These are phyloP conservation scores for Dryadula phaetusa DNA, from an alignment of 2,888 invertebrate species.

Conservation along the genomic window DNA sequence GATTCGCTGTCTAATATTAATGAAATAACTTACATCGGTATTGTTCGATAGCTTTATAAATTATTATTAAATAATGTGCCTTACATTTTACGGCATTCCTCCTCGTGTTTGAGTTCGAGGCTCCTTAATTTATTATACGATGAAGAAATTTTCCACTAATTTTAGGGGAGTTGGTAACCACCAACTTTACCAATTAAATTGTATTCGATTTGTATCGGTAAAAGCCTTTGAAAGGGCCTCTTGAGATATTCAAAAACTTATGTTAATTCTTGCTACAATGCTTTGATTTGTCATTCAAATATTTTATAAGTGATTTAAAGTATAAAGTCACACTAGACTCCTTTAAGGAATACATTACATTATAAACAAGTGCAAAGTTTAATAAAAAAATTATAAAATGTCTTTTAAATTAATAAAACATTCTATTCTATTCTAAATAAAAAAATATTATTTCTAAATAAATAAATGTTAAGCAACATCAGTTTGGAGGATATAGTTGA, in stretches of 20 bases:
- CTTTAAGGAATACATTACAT: too few species aligned
- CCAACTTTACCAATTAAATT: conserved; percentile 73
- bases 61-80: conserved; percentile 40
- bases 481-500: too few species aligned
- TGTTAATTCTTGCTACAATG: neutral
- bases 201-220: conserved; percentile 67
- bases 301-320: neutral
- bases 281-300: neutral
- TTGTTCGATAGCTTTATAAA: conserved; percentile 19
- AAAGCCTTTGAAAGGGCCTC: conserved; percentile 45
- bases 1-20: neutral
- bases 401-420: too few species aligned
- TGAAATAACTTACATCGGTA: conserved; percentile 11
- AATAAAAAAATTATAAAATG: too few species aligned
- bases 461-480: too few species aligned
- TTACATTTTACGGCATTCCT: conserved; percentile 45
- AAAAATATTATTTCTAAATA: too few species aligned
- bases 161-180: conserved; percentile 46
- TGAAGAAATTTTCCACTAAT: conserved; percentile 59
- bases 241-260: conserved; percentile 23
- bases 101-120: conserved; percentile 46
- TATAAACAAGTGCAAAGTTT: too few species aligned
- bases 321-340: too few species aligned
- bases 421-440: too few species aligned
- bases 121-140: conserved; percentile 52